Evolutionary conservation across 2,888 invertebrate genomes (phyloP).

Genomic region (Sympetrum striolatum): DNA sequence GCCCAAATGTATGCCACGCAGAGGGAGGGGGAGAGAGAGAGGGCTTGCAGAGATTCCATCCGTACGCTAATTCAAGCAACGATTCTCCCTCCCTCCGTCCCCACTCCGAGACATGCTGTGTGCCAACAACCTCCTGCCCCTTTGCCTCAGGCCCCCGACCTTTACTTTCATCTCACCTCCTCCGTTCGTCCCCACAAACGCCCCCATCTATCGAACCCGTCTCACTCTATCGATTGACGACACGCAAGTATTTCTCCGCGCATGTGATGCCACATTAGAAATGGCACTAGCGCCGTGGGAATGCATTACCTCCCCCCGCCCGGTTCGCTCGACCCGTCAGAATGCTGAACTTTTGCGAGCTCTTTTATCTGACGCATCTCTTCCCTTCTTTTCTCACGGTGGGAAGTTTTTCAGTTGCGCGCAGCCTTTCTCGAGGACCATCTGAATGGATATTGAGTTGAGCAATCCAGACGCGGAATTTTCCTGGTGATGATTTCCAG

Average conservation of each 20-base stretch:
- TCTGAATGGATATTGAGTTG: no score
- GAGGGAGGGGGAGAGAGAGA: background rate
- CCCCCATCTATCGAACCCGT: background rate
- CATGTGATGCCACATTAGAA: no score
- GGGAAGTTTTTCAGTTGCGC: no score
- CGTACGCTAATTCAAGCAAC: slow-evolving; percentile 21
- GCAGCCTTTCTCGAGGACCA: no score
- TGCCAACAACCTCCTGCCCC: slow-evolving; percentile 8
- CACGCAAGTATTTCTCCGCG: background rate
- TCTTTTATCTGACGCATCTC: no score
- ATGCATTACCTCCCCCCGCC: no score
- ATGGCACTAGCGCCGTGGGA: no score
- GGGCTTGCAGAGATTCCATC: slow-evolving; percentile 33
- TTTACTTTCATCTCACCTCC: background rate
- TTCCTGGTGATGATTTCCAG: no score
- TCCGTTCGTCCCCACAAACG: background rate
- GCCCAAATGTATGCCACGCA: slow-evolving; percentile 4
- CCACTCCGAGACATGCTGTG: background rate
- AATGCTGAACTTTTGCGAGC: no score
- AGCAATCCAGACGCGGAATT: no score
- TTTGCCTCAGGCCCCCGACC: background rate
- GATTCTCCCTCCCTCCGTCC: background rate
- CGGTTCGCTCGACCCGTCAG: no score
- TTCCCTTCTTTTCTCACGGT: no score
- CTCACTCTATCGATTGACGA: background rate